Percentiles rank a stretch among this genome's conserved stretches.
phyloP scores from a whole-genome alignment of 2,113 vertebrate genomes.

The Cynopterus brachyotis region DNA sequence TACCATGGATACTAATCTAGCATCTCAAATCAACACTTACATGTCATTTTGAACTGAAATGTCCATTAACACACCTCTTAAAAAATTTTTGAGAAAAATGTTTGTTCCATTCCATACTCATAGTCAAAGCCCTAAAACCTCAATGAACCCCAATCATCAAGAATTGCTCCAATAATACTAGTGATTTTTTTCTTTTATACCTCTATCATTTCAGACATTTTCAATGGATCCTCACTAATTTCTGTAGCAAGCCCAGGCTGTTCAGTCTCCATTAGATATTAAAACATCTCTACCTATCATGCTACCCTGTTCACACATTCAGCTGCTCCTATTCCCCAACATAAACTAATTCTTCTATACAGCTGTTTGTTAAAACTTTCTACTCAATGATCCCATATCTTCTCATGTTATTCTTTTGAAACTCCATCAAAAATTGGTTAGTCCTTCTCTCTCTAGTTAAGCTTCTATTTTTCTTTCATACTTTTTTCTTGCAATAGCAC shows the following conservation, averaged over 20 bases:
- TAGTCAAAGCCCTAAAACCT: neutral
- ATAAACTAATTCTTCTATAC: neutral
- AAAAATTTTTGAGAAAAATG: neutral
- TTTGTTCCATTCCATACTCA: neutral
- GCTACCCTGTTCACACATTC: neutral
- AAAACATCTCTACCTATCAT: neutral
- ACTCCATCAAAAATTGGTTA: neutral
- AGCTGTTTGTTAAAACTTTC: neutral
- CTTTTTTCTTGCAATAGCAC: neutral
- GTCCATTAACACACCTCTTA: neutral
- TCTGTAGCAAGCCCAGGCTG: neutral
- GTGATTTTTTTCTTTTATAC: neutral
- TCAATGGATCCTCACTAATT: neutral
- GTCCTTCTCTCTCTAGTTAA: neutral
- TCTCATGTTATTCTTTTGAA: neutral
- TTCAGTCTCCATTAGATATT: neutral
- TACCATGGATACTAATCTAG: neutral
- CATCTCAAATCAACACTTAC: neutral
- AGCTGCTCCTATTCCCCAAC: neutral
- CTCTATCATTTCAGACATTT: slow-evolving; percentile 22
- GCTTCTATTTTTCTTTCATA: neutral
- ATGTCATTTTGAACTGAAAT: neutral
- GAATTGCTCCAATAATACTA: neutral
- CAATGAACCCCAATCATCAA: neutral
- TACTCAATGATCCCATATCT: neutral